Base-by-base conservation (phyloP, 2,113 vertebrate genomes). In the Butorides virescens region DNA sequence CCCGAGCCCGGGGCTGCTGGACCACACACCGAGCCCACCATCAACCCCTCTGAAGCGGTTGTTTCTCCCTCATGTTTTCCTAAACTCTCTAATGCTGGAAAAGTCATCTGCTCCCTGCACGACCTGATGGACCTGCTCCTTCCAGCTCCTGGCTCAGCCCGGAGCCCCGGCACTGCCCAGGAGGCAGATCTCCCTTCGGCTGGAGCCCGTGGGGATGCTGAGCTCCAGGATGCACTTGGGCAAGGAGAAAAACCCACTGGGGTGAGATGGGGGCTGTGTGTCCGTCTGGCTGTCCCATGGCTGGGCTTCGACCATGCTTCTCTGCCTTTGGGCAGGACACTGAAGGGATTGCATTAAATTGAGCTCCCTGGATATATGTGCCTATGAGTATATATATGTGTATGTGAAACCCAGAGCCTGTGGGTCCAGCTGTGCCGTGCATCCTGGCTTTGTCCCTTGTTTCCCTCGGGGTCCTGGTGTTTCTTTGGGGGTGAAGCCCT, bases 121-220 rank as follows among this genome's bases (percentile, higher is more conserved):
- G 1, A 30, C 50, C 47, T 1, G 0, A 25, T 16, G 1, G 4
- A 68, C 14, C 55, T 0, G 1, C 42, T 82, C 76, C 47, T 42
- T 44, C 58, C 58, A 44, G 42, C 26, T 4, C 0, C 36, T 0
- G 0, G 87, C 78, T 77, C 50, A 42, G 37, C 9, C 44, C 13
- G 4, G 49, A 46, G 71, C 25, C 23, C 67, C 0, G 0, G 61
- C 36, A 37, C 49, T 1, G 2, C 18, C 34, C 2, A 3, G 73
- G 42, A 50, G 27, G 32, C 32, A 46, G 20, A 39, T 5, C 10
- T 11, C 37, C 25, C 56, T n/a, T 39, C 0, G 1, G 16, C 14
- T 27, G 25, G 59, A 93, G n/a, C 32, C 32, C 2, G 0, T 3
- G 18, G 49, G 5, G 36, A 15, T 44, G 58, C 74, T 37, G 80